Conservation (phyloP, 2,888 invertebrate species). For the Petrolisthes cinctipes region DNA sequence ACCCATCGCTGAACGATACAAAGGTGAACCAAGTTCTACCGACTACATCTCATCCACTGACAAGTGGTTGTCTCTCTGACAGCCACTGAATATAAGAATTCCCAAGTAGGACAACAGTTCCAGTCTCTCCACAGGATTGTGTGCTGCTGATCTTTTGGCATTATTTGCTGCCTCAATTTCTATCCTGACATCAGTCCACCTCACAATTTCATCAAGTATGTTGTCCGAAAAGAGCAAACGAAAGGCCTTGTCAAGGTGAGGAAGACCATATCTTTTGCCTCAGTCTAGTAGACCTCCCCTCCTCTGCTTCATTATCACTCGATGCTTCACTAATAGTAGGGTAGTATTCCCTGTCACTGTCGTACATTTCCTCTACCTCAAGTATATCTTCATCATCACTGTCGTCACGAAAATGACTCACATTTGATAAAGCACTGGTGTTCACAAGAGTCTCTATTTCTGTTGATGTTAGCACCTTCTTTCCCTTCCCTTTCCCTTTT, state of each 20-base stretch:
- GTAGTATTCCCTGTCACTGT: background rate
- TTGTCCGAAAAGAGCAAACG: background rate
- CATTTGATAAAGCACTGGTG: background rate
- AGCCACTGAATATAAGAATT: background rate
- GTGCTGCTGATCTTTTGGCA: background rate
- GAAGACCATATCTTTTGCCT: background rate
- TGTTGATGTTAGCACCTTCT: background rate
- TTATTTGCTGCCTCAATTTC: background rate
- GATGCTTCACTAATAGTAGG: background rate
- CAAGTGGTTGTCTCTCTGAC: background rate
- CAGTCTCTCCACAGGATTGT: background rate
- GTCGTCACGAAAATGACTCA: background rate
- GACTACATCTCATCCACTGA: conserved; percentile 21
- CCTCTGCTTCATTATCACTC: background rate
- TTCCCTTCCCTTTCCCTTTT: background rate
- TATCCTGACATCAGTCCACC: background rate
- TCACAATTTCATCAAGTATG: background rate
- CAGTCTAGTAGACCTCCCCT: background rate
- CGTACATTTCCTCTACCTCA: background rate
- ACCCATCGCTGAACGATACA: conserved; percentile 18
- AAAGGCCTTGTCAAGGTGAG: conserved; percentile 14
- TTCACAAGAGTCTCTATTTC: background rate
- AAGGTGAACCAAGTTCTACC: conserved; percentile 11
- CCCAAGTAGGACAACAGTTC: background rate
- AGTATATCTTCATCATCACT: background rate